These are phyloP conservation scores for Clistopyga incitator DNA, from an alignment of 2,888 invertebrate species.

Conservation along the genomic window DNA sequence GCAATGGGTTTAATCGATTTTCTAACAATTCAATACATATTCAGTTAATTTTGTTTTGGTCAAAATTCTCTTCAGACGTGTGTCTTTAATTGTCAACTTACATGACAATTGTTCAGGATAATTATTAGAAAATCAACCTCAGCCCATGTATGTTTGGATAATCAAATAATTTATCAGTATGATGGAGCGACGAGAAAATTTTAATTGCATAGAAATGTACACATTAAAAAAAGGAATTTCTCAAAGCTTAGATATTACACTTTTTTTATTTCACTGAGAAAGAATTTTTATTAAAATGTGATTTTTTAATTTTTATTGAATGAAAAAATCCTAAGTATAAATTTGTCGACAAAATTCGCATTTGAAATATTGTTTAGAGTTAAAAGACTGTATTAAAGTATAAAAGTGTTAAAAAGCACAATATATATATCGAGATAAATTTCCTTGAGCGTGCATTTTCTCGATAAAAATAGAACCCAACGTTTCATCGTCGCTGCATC, in stretches of 20 bases:
- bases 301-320: too few relatives aligned
- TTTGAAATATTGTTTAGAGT: too few relatives aligned
- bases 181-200: neutral
- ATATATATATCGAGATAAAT: neutral
- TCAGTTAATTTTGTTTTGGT: neutral
- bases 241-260: too few relatives aligned
- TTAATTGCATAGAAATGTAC: neutral
- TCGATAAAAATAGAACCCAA: neutral
- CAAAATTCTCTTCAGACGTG: neutral
- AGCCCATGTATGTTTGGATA: neutral
- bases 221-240: too few relatives aligned
- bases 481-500: constrained; percentile 10
- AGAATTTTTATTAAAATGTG: too few relatives aligned
- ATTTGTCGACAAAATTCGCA: too few relatives aligned
- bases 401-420: too few relatives aligned
- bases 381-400: too few relatives aligned
- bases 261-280: too few relatives aligned
- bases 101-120: neutral
- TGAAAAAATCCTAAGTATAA: too few relatives aligned
- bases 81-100: neutral
- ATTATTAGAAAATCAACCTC: neutral
- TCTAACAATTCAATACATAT: neutral
- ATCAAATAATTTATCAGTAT: neutral
- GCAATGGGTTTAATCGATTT: neutral
- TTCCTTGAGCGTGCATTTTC: neutral